Conservation (phyloP, 2,113 vertebrate genomes). For the Siniperca chuatsi region DNA sequence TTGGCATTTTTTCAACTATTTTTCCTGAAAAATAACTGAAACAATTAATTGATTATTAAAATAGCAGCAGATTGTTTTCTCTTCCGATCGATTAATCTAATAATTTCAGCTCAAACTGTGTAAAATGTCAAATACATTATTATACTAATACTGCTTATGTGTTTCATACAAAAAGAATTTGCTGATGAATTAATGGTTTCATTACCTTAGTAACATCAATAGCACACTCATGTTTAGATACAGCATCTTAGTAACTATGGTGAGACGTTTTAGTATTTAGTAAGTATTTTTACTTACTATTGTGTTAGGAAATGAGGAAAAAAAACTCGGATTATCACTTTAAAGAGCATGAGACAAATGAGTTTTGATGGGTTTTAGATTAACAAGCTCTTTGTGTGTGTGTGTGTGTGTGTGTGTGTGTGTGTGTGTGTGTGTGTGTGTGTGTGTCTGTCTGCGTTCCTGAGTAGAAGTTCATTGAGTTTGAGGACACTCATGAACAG, state of each 20-base stretch:
- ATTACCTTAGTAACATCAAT: not conserved
- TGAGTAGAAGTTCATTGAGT: conserved; percentile 96
- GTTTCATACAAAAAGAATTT: not conserved
- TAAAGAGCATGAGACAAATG: not conserved
- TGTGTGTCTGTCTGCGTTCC: conserved; percentile 1
- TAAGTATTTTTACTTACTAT: not conserved
- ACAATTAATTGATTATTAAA: not conserved
- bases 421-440: conserved; percentile 14
- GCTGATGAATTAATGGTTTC: not conserved
- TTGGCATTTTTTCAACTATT: not conserved
- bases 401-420: not conserved
- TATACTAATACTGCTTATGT: not conserved
- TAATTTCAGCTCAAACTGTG: not conserved
- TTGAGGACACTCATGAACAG: conserved; percentile 97
- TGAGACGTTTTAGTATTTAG: not conserved
- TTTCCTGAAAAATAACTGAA: not conserved
- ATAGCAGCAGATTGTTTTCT: too few relatives aligned
- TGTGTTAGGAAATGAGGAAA: not conserved
- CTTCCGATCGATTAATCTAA: too few relatives aligned
- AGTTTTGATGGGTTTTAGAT: not conserved
- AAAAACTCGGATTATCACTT: not conserved
- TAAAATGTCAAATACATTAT: not conserved
- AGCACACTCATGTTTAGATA: not conserved
- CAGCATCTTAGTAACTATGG: not conserved
- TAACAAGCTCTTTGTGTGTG: not conserved